Percentiles rank a stretch among this genome's conserved stretches.
phyloP scores from a whole-genome alignment of 2,797 vertebrate genomes.

The Cephalopachus bancanus region DNA sequence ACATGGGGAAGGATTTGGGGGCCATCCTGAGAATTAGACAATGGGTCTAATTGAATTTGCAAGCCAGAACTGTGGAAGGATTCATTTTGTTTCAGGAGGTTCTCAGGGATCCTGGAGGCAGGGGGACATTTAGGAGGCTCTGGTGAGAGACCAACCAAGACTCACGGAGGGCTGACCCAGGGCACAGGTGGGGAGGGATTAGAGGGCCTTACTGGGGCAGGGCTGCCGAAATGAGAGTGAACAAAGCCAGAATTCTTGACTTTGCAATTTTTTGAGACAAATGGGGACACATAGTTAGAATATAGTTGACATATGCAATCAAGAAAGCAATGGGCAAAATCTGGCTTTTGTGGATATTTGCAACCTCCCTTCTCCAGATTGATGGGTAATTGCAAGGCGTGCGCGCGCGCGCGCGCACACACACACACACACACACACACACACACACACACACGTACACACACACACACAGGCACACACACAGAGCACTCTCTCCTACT shows the following conservation, averaged over 20 bases:
- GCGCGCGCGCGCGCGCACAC: background rate
- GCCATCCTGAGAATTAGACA: background rate
- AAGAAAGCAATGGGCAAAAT: background rate
- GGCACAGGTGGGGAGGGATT: background rate
- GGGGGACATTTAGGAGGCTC: background rate
- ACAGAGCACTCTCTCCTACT: background rate
- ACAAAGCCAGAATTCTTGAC: background rate
- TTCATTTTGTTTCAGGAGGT: background rate
- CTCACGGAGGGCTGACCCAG: background rate
- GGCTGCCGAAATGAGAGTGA: background rate
- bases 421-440: background rate
- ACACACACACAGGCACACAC: background rate
- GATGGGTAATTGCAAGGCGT: background rate
- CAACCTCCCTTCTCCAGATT: background rate
- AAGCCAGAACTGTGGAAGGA: background rate
- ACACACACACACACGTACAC: no score
- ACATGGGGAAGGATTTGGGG: background rate
- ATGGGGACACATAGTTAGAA: background rate
- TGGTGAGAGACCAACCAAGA: background rate
- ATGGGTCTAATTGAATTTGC: background rate
- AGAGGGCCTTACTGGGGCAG: background rate
- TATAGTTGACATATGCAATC: background rate
- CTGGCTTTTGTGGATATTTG: background rate
- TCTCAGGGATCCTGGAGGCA: background rate
- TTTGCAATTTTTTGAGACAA: background rate